phyloP scores from a whole-genome alignment of 2,888 invertebrate species.

The Amiota mariae region DNA sequence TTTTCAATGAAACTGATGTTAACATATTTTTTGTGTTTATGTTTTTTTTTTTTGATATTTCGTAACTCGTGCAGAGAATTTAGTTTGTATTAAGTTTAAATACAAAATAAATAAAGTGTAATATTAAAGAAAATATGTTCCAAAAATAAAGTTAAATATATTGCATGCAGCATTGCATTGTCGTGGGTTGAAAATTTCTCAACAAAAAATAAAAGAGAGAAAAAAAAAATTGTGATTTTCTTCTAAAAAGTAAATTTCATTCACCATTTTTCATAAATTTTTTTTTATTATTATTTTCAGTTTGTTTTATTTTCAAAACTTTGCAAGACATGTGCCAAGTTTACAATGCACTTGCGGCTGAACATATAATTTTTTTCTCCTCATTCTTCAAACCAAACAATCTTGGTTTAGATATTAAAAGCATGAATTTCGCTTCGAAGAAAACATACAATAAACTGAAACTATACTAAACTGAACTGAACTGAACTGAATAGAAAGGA shows the following conservation, averaged over 20 bases:
- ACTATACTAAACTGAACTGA: background rate
- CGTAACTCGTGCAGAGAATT: no score
- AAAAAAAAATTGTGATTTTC: slow-evolving; percentile 1
- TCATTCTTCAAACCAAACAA: background rate
- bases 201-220: background rate
- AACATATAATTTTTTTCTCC: background rate
- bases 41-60: no score
- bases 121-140: slow-evolving; percentile 1
- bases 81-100: no score
- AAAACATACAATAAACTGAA: background rate
- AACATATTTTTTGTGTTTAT: no score
- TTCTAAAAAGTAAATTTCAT: background rate
- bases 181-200: background rate
- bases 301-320: slow-evolving; percentile 36
- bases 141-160: no score
- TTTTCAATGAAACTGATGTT: no score
- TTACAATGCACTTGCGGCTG: slow-evolving; percentile 61
- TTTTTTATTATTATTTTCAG: slow-evolving; percentile 40
- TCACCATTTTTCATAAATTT: slow-evolving; percentile 21
- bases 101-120: background rate
- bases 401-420: no score
- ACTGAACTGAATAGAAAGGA: no score
- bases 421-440: background rate
- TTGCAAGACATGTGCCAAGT: slow-evolving; percentile 66
- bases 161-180: no score